Evolutionary conservation across 2,888 invertebrate species (phyloP), one percentile per base, ranked within the genome.

Genomic region (Leptopilina myrica): DNA sequence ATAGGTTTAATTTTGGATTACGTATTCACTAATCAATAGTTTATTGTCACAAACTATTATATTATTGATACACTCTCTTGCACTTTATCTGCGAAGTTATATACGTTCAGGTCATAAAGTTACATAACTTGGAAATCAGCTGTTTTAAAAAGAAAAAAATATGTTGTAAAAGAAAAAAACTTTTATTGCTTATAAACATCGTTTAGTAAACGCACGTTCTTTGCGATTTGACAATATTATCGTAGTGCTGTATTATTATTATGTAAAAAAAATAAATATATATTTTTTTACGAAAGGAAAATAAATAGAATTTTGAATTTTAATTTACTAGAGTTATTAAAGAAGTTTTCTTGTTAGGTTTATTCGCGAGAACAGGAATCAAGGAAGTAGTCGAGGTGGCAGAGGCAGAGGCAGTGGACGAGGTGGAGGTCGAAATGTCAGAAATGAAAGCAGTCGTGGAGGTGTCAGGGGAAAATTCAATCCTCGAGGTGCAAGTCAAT

Each of bases 391-490:
- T 12, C 84, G 88, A 62, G 77, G 86, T 49, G 83, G 82, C 43
- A 84, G 49, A 49, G 49, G 84, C n/a, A 84, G 87, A 73, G 86
- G 85, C 49, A 85, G 78, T 49, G 64, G 49, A 40, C 75, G 76
- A 66, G 65, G 83, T 46, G 64, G 66, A 5, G 56, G 33, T 53
- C 78, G 64, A 20, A 79, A 77, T 76, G 67, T 83, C 56, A 82
- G 85, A 20, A 85, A 85, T 79, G 86, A 87, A 26, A 82, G 86
- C 1, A 87, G 84, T 2, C 92, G 92, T 26, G 93, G 93, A 49
- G 82, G 85, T 64, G 80, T 87, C 11, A 86, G 84, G 53, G 86
- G 88, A 79, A 86, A 88, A 78, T 85, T 80, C 56, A 82, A 43
- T 40, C 86, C 77, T 76, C 86, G 82, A 66, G 81, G 87, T 62